Evolutionary conservation across 2,113 vertebrate species (phyloP).

Genomic region (Scortum barcoo): DNA sequence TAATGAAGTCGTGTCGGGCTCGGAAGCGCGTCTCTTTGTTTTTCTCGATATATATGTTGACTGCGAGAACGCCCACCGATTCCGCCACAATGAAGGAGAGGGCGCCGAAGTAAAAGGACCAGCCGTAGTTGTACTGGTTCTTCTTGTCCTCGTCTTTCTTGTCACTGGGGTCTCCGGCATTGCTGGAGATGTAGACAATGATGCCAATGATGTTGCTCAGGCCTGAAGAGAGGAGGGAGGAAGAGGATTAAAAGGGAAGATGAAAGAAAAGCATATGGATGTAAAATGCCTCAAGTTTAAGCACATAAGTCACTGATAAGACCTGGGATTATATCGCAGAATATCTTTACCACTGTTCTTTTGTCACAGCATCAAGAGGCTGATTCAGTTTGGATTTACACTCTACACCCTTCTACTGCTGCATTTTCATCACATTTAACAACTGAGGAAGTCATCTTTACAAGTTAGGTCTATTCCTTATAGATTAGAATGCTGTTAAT

Average conservation of each 20-base stretch:
- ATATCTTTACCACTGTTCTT: neutral
- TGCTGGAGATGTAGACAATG: conserved; percentile 99
- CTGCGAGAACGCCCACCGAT: conserved; percentile 94
- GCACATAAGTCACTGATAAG: neutral
- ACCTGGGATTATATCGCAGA: neutral
- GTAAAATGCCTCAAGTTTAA: neutral
- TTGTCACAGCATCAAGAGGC: neutral
- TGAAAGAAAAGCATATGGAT: neutral
- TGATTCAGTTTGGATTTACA: neutral
- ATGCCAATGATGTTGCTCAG: conserved; percentile 99
- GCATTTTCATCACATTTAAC: neutral
- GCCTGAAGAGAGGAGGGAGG: conserved; percentile 78
- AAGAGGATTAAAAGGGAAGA: neutral
- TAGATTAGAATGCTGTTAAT: neutral
- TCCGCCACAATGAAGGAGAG: conserved; percentile 98
- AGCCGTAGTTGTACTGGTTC: conserved; percentile 96
- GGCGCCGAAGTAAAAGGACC: conserved; percentile 99
- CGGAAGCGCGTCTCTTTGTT: conserved; percentile 93
- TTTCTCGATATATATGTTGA: conserved; percentile 98
- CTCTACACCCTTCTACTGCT: neutral
- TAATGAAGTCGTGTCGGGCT: conserved; percentile 90
- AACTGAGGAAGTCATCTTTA: neutral
- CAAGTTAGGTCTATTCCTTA: neutral
- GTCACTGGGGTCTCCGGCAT: conserved; percentile 96
- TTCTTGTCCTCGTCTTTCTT: conserved; percentile 97